A percentile compares a stretch with the other conserved stretches of the same genome.
Conservation (phyloP, 37 sponge, comb jelly and placozoan species). For the Chondrilla cf. caribensis region DNA sequence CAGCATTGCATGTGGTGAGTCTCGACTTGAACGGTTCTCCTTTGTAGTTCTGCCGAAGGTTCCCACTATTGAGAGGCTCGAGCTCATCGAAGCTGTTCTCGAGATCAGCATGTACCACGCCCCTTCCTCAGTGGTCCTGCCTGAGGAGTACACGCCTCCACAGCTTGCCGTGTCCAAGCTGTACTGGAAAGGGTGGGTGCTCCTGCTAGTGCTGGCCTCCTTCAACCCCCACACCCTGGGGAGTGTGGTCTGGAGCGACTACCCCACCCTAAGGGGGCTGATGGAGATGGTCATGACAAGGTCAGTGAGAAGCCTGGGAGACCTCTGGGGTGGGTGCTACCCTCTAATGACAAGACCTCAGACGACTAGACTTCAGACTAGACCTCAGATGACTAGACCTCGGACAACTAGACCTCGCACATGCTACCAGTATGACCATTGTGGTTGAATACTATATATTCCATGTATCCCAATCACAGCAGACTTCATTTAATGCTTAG, state of each 20-base stretch:
- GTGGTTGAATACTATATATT: no score
- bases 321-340: no score
- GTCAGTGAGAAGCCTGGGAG: constrained; percentile 2
- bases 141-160: constrained; percentile 82
- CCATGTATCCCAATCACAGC: no score
- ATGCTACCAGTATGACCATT: no score
- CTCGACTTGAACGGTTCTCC: no score
- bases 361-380: no score
- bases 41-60: constrained; percentile 53
- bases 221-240: constrained; percentile 84
- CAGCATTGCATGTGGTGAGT: background rate
- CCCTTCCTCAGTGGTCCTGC: constrained; percentile 70
- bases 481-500: no score
- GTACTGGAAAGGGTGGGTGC: constrained; percentile 96
- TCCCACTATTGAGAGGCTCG: constrained; percentile 56
- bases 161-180: constrained; percentile 80
- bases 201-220: constrained; percentile 83
- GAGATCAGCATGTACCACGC: constrained; percentile 67
- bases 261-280: constrained; percentile 81
- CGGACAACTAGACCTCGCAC: no score
- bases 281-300: constrained; percentile 99
- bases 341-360: no score
- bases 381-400: no score
- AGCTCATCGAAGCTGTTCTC: constrained; percentile 74
- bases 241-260: constrained; percentile 73